Evolutionary conservation across 1,140 invertebrate species (phyloP), one percentile per base, ranked within the genome.

Genomic region (Heliconius melpomene): DNA sequence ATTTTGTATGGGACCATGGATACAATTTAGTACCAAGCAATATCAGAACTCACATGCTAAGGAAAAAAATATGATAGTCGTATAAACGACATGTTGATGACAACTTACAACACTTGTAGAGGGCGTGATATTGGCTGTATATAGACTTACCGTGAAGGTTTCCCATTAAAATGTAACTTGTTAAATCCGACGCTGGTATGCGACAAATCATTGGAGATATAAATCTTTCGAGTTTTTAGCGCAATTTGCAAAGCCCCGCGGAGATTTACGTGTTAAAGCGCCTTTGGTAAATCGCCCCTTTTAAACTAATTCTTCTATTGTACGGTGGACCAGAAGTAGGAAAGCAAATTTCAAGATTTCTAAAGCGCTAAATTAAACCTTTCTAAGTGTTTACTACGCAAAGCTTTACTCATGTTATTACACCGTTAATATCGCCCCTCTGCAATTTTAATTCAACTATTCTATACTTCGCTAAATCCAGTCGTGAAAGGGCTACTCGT

Each of bases 231-330:
- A 82, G 84, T 82, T 84, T 88, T 86, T 86, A 85, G 85, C 87
- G 80, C 83, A 85, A 88, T 87, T 86, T 87, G 91, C 88, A 88
- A 94, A 94, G 91, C 93, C 88, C 89, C 88, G 83, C 87, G 82
- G 79, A 89, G 88, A 90, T 88, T 86, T 86, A 83, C 82, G 86
- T 86, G 84, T 85, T 84, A 87, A 92, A 90, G 87, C 88, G 83
- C 80, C 82, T 86, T 88, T 84, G 82, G 85, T 89, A 89, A 90
- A 90, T 87, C 87, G 78, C 85, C 87, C 85, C 82, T 85, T 87
- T 86, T 80, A 87, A 89, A 87, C 88, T 90, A 90, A 87, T 86
- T 85, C 80, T 84, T 89, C 90, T 92, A 91, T 84, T 86, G 88
- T 88, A 88, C 87, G 82, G 84, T 85, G 83, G 88, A 85, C 83